Conservation (phyloP, 2,797 vertebrate genomes). For the Pangasius sanitwongsei region DNA sequence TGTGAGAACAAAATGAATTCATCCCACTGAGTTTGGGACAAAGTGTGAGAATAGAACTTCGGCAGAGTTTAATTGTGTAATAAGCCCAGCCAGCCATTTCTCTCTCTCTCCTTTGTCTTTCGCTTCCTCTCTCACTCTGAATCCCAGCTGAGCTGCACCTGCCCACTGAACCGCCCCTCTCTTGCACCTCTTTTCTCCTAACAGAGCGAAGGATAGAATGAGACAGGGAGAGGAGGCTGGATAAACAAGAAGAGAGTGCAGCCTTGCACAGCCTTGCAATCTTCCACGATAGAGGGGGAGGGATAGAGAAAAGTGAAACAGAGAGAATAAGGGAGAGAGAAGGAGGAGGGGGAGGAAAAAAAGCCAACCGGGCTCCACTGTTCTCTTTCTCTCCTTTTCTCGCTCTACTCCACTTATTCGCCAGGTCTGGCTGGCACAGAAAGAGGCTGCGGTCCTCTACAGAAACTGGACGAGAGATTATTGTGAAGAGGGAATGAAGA, state of each 20-base stretch:
- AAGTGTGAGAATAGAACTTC: slow-evolving; percentile 13
- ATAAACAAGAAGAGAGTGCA: slow-evolving; percentile 45
- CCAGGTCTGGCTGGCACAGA: slow-evolving; percentile 43
- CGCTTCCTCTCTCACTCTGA: slow-evolving; percentile 30
- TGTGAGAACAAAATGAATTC: not conserved
- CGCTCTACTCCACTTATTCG: slow-evolving; percentile 49
- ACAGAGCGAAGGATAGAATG: slow-evolving; percentile 41
- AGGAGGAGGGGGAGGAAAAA: slow-evolving; percentile 43
- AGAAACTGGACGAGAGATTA: slow-evolving; percentile 30
- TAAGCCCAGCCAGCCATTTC: slow-evolving; percentile 1
- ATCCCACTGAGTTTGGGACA: slow-evolving; percentile 28
- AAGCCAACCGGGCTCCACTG: slow-evolving; percentile 46
- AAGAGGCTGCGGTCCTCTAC: slow-evolving; percentile 37
- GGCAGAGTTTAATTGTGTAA: slow-evolving; percentile 12
- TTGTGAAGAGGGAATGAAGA: slow-evolving; percentile 9
- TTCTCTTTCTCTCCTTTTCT: slow-evolving; percentile 47
- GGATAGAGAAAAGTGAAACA: slow-evolving; percentile 49
- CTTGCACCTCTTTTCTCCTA: slow-evolving; percentile 38
- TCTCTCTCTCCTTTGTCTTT: slow-evolving; percentile 20
- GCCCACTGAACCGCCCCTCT: slow-evolving; percentile 47
- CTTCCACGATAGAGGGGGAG: slow-evolving; percentile 39
- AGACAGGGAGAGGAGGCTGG: slow-evolving; percentile 43
- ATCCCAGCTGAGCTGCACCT: slow-evolving; percentile 52
- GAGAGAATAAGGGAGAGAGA: slow-evolving; percentile 47
- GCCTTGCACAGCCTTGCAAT: slow-evolving; percentile 40